phyloP scores from a whole-genome alignment of 2,113 vertebrate genomes.

The Scolopax mira region DNA sequence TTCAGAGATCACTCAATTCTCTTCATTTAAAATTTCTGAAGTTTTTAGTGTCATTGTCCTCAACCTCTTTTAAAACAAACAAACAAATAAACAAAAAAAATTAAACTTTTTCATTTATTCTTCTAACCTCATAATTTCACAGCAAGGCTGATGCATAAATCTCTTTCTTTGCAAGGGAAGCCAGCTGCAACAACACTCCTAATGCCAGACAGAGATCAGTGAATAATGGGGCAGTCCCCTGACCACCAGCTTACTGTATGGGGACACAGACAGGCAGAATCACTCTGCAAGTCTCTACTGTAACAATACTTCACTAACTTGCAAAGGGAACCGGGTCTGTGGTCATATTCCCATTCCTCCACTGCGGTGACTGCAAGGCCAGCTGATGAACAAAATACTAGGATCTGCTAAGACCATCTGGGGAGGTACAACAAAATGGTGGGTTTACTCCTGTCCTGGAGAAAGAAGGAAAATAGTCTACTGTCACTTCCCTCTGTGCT shows the following conservation, averaged over 20 bases:
- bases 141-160: not conserved
- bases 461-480: not conserved
- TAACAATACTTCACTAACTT: not conserved
- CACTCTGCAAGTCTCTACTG: not conserved
- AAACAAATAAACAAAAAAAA: not conserved
- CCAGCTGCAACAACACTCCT: not conserved
- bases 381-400: not conserved
- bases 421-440: not conserved
- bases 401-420: not conserved
- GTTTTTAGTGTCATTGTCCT: not conserved
- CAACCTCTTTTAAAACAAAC: not conserved
- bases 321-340: not conserved
- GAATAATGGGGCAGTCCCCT: accelerated
- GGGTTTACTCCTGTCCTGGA: not conserved
- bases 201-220: not conserved
- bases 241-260: not conserved
- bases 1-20: not conserved
- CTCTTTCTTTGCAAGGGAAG: not conserved
- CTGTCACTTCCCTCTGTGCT: not conserved
- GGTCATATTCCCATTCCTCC: not conserved
- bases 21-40: not conserved
- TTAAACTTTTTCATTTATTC: not conserved
- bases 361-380: not conserved
- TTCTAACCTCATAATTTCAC: not conserved
- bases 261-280: not conserved